Evolutionary conservation across 2,888 invertebrate genomes (phyloP).

Genomic region (Gordius sp.): DNA sequence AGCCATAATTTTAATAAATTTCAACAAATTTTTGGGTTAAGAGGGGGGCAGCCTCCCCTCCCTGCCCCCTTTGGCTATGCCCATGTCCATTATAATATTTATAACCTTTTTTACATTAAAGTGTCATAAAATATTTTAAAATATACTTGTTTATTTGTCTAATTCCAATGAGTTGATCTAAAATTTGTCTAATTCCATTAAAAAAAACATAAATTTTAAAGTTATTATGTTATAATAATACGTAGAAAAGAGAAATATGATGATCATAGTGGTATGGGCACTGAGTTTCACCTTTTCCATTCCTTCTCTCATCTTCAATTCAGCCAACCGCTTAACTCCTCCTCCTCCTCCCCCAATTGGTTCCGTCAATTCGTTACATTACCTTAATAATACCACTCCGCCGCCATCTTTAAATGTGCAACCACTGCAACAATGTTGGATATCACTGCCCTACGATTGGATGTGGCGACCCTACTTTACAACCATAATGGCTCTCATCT

Average conservation of each 20-base stretch:
- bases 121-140: too few relatives aligned
- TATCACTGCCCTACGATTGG: conserved; percentile 44
- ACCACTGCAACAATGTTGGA: conserved; percentile 59
- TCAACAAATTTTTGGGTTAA: too few relatives aligned
- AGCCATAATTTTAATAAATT: too few relatives aligned
- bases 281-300: conserved; percentile 52
- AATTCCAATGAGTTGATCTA: too few relatives aligned
- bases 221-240: neutral
- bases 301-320: conserved; percentile 46
- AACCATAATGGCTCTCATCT: conserved; percentile 25
- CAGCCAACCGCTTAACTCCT: too few relatives aligned
- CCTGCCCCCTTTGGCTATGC: too few relatives aligned
- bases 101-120: too few relatives aligned
- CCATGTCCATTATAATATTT: too few relatives aligned
- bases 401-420: conserved; percentile 22
- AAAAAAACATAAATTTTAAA: neutral
- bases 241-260: conserved; percentile 24
- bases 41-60: too few relatives aligned
- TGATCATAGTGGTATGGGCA: conserved; percentile 54
- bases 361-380: too few relatives aligned
- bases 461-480: conserved; percentile 70
- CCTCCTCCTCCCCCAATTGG: too few relatives aligned
- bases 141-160: too few relatives aligned
- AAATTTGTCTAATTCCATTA: neutral
- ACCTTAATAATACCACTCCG: neutral